Base-by-base conservation (phyloP, 2,113 vertebrate genomes). In the Phocoena sinus region DNA sequence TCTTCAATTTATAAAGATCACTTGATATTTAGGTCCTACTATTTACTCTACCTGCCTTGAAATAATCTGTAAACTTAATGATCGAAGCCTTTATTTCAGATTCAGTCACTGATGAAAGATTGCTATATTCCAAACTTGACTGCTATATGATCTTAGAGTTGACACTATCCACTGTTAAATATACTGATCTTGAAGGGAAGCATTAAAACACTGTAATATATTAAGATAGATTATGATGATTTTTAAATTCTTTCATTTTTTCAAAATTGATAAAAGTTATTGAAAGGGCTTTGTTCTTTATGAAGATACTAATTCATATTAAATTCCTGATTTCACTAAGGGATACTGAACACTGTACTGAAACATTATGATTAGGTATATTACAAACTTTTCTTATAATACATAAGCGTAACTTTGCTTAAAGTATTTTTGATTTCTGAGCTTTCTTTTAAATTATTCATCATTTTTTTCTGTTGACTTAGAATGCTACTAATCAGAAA, bases 401-500 rank as follows among this genome's bases (percentile, higher is more conserved):
- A 36, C 5, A 58, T 58, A 91, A 77, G 82, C 96, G 94, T 68
- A 68, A 0, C 2, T 80, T 90, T 60, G 23, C 36, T 92, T 74
- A 90, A 93, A 95, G 63, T 79, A 68, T 36, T 92, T 90, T 95
- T 89, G 5, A 77, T 88, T 94, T 81, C 14, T 79, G 8, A 33
- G 77, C 25, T 94, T 95, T 28, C 73, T 79, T 87, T 89, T 58
- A 93, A 95, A 77, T 79, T 63, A 81, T 50, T 95, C 53, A 71
- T 65, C 28, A 93, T 92, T 81, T 28, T 90, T 21, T 94, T 94
- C 44, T 87, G 44, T 60, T 94, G 68, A 87, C 15, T 79, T 80
- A 83, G 33, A 56, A 77, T 87, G 89, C 50, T 70, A 50, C 33
- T 77, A 92, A 91, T 96, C 44, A 96, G 38, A 94, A 97, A 97